These are phyloP conservation scores for Arremon aurantiirostris DNA, from an alignment of 2,797 vertebrate species.

Conservation along the genomic window DNA sequence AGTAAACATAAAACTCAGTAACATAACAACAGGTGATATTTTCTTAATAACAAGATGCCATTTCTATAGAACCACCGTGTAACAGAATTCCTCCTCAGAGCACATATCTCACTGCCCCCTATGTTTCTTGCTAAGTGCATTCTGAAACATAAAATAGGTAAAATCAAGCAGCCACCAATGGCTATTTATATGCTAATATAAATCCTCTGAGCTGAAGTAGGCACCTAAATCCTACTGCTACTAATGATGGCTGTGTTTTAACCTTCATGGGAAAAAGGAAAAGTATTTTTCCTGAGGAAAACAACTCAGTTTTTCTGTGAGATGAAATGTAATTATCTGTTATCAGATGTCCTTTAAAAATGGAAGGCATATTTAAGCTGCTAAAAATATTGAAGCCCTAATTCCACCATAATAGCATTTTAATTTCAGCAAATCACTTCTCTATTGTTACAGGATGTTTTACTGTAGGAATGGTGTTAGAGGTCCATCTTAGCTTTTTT, in stretches of 20 bases:
- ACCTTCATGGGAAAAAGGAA: conserved; percentile 74
- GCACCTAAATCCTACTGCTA: conserved; percentile 69
- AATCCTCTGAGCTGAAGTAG: conserved; percentile 71
- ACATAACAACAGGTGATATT: conserved; percentile 35
- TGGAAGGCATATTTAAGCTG: conserved; percentile 78
- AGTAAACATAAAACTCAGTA: neutral
- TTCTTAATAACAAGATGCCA: conserved; percentile 52
- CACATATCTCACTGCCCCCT: neutral
- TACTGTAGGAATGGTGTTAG: conserved; percentile 84
- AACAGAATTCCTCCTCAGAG: conserved; percentile 56
- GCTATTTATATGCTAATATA: conserved; percentile 80
- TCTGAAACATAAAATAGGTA: conserved; percentile 75
- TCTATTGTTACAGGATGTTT: conserved; percentile 84
- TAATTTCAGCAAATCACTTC: conserved; percentile 91
- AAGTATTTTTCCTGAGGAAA: conserved; percentile 77
- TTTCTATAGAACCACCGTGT: conserved; percentile 34
- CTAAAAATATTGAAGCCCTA: conserved; percentile 86
- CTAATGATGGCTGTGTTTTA: conserved; percentile 78
- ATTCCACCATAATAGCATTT: conserved; percentile 92
- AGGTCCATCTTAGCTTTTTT: conserved; percentile 79
- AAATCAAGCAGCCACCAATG: conserved; percentile 72
- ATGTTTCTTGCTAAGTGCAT: conserved; percentile 65
- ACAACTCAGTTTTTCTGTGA: conserved; percentile 77
- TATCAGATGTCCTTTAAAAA: conserved; percentile 83
- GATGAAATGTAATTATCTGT: conserved; percentile 83